Evolutionary conservation across 2,888 invertebrate genomes (phyloP).

Genomic region (Norana najaformis): DNA sequence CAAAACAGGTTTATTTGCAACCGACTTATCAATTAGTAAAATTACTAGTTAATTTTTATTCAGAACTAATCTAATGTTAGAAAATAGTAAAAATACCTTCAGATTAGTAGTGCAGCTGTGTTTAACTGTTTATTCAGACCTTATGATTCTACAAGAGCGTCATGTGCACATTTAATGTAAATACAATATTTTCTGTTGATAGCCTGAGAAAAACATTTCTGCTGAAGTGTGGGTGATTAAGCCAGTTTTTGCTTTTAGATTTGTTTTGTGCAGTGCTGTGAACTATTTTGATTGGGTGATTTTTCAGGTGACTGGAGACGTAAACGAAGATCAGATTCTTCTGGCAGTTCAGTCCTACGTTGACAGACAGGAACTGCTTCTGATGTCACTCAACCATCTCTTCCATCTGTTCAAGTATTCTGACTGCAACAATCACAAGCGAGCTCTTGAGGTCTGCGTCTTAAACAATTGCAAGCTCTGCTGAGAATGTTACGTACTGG

Average conservation of each 20-base stretch:
- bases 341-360: constrained; percentile 80
- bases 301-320: constrained; percentile 71
- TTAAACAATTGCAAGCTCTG: not conserved
- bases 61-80: too few species aligned
- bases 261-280: not conserved
- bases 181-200: not conserved
- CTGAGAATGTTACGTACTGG: not conserved
- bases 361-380: constrained; percentile 80
- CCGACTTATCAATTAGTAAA: not conserved
- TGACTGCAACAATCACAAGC: constrained; percentile 64
- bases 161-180: not conserved
- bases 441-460: constrained; percentile 51
- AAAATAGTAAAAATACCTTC: too few species aligned
- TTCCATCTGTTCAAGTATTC: constrained; percentile 67
- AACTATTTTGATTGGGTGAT: not conserved
- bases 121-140: not conserved
- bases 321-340: constrained; percentile 85
- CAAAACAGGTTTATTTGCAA: constrained; percentile 72
- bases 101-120: too few species aligned
- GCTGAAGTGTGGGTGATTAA: not conserved
- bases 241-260: not conserved
- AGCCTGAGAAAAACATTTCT: not conserved
- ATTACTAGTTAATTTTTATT: too few species aligned
- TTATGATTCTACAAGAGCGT: not conserved
- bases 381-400: constrained; percentile 84